These are phyloP conservation scores for Sciurus carolinensis DNA, from an alignment of 2,797 vertebrate genomes.

Conservation along the genomic window DNA sequence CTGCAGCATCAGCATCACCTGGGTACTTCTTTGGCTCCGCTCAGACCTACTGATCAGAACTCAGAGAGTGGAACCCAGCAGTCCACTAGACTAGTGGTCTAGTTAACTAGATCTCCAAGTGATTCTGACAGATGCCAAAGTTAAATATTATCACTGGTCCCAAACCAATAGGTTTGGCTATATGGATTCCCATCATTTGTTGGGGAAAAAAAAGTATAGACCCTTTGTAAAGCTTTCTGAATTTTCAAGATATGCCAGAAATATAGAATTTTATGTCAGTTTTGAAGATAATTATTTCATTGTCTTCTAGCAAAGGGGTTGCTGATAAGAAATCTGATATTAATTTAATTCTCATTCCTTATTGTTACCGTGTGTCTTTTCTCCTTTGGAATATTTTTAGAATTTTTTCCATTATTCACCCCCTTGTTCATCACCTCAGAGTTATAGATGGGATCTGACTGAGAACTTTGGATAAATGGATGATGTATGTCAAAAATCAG, in stretches of 20 bases:
- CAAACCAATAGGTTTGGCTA: background rate
- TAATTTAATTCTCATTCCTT: constrained; percentile 1
- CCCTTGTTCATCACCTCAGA: too few relatives aligned
- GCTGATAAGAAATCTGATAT: background rate
- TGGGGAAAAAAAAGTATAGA: background rate
- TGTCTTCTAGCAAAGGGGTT: constrained; percentile 15
- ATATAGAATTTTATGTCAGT: background rate
- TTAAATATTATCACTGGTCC: background rate
- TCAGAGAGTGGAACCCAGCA: background rate
- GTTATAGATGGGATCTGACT: background rate
- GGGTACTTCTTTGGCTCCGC: background rate
- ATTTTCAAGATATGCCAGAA: background rate
- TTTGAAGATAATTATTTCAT: background rate
- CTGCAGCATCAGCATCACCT: background rate
- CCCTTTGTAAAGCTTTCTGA: background rate
- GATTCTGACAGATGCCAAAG: background rate
- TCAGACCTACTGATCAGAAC: background rate
- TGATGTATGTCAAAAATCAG: background rate
- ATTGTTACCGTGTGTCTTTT: background rate
- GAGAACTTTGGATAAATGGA: background rate
- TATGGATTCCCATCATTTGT: background rate
- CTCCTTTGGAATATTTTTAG: constrained; percentile 46
- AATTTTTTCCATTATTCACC: background rate
- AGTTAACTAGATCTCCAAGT: background rate
- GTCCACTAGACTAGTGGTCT: too few relatives aligned